These are phyloP conservation scores for Keiferia lycopersicella DNA, from an alignment of 2,888 invertebrate species.

Conservation along the genomic window DNA sequence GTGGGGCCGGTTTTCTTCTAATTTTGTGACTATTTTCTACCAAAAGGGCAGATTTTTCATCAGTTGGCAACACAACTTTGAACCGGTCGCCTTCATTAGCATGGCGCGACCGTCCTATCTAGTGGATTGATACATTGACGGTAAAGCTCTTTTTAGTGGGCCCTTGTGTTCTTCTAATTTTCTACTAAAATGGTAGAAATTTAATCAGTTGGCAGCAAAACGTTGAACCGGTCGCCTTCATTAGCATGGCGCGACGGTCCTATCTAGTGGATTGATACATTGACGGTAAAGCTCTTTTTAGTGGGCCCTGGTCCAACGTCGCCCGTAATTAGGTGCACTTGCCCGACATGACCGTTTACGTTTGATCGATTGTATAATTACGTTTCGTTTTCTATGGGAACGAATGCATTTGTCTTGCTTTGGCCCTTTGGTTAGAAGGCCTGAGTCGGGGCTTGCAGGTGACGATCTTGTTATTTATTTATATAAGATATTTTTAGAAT, in stretches of 20 bases:
- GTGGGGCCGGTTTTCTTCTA: too few species aligned
- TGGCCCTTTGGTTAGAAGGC: neutral
- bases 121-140: slow-evolving; percentile 10
- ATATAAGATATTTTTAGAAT: neutral
- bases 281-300: slow-evolving; percentile 67
- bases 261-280: slow-evolving; percentile 63
- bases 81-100: slow-evolving; percentile 10
- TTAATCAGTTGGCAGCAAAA: neutral
- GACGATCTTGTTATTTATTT: neutral
- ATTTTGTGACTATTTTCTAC: neutral
- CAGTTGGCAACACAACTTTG: neutral
- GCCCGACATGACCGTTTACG: slow-evolving; percentile 46
- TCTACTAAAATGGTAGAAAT: neutral
- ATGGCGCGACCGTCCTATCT: slow-evolving; percentile 7
- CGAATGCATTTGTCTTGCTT: slow-evolving; percentile 21
- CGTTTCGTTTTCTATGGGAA: slow-evolving; percentile 30
- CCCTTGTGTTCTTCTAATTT: neutral
- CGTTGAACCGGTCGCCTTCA: slow-evolving; percentile 15
- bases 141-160: neutral
- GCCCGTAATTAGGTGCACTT: slow-evolving; percentile 59
- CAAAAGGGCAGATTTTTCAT: neutral
- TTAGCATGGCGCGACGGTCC: slow-evolving; percentile 25
- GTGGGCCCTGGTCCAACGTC: slow-evolving; percentile 49
- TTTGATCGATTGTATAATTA: slow-evolving; percentile 48
- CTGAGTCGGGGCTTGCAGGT: neutral